A percentile compares a stretch with the other conserved stretches of the same genome.
Evolutionary conservation across 2,113 vertebrate species (phyloP).

Genomic region (Triplophysa rosa): DNA sequence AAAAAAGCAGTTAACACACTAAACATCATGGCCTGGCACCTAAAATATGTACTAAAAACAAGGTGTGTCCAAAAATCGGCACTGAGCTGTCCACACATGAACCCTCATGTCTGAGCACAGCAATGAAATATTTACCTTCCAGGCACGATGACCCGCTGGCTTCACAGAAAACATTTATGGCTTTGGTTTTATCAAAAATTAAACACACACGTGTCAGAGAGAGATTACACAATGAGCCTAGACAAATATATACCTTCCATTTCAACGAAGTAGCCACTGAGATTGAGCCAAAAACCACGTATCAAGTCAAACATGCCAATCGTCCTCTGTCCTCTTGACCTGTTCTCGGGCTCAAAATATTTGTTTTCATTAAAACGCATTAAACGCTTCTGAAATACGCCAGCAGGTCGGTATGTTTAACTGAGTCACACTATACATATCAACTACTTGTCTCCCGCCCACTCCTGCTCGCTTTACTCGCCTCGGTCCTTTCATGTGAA

Average conservation of each 20-base stretch:
- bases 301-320: constrained; percentile 5
- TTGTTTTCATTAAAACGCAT: constrained; percentile 55
- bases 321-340: constrained; percentile 19
- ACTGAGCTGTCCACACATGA: constrained; percentile 1
- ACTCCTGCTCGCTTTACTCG: constrained; percentile 30
- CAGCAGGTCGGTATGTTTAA: constrained; percentile 55
- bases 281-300: constrained; percentile 13
- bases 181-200: constrained; percentile 50
- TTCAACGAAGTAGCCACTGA: constrained; percentile 22
- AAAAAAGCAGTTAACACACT: constrained; percentile 27
- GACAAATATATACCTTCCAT: constrained; percentile 47
- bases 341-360: constrained; percentile 35
- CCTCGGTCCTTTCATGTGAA: constrained; percentile 54
- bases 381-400: constrained; percentile 55
- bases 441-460: constrained; percentile 53
- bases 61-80: background rate
- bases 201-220: constrained; percentile 44
- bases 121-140: constrained; percentile 46
- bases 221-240: constrained; percentile 29
- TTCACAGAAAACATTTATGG: constrained; percentile 41
- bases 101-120: background rate
- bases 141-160: constrained; percentile 37
- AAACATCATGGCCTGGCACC: background rate
- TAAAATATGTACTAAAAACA: constrained; percentile 3
- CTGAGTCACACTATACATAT: constrained; percentile 59